These are phyloP conservation scores for Argyra leucocephala DNA, from an alignment of 2,888 invertebrate species.

Conservation along the genomic window DNA sequence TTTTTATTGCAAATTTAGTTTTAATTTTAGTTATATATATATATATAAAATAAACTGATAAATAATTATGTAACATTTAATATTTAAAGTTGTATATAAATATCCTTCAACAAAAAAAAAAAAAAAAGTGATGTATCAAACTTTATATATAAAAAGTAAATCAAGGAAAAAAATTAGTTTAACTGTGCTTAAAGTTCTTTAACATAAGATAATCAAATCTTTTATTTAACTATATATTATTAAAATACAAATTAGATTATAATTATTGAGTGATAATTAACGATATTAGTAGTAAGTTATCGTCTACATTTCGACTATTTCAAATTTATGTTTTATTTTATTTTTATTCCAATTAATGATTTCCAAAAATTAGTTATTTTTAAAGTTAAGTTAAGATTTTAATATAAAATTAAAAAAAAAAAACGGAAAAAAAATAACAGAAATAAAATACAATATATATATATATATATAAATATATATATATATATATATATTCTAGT, in stretches of 20 bases:
- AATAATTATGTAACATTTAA: neutral
- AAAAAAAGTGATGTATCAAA: neutral
- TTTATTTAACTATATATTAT: neutral
- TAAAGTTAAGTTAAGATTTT: too few relatives aligned
- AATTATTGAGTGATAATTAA: neutral
- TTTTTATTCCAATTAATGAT: too few relatives aligned
- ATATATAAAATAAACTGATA: neutral
- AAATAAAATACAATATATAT: too few relatives aligned
- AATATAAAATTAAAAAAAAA: too few relatives aligned
- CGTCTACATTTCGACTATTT: too few relatives aligned
- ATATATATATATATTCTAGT: too few relatives aligned
- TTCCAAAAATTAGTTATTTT: too few relatives aligned
- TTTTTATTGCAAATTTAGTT: too few relatives aligned
- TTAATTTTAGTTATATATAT: too few relatives aligned
- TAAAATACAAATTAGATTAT: neutral
- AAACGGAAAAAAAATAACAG: too few relatives aligned
- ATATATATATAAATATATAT: too few relatives aligned
- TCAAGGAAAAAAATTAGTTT: neutral
- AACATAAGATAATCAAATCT: neutral
- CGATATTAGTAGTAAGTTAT: neutral
- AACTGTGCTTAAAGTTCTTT: neutral
- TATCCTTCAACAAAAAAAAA: neutral
- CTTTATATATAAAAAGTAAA: neutral
- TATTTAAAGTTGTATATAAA: neutral
- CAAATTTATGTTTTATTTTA: too few relatives aligned